Conservation (phyloP, 2,888 invertebrate genomes). For the Branchinecta sandiegonensis region DNA sequence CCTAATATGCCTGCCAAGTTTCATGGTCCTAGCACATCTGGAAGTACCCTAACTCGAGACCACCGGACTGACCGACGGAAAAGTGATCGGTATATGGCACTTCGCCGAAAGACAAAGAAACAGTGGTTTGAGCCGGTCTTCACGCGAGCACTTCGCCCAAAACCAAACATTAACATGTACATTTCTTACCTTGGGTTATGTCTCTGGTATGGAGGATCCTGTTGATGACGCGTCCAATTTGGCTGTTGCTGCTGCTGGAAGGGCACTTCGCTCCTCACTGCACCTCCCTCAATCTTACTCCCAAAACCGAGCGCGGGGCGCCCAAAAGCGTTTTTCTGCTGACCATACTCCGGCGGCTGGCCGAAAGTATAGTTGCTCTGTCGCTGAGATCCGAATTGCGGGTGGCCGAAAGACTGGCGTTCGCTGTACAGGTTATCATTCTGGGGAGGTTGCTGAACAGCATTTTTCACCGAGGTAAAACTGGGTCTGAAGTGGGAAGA, state of each 20-base stretch:
- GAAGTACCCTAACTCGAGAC: no score
- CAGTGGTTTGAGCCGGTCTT: no score
- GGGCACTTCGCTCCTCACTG: no score
- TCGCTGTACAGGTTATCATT: not conserved
- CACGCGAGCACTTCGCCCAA: no score
- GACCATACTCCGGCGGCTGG: conserved; percentile 9
- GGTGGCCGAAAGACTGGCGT: not conserved
- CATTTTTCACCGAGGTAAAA: not conserved
- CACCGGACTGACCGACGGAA: no score
- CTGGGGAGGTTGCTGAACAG: not conserved
- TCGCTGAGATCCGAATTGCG: not conserved
- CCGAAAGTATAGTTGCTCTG: conserved; percentile 3
- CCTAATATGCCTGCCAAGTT: no score
- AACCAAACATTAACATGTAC: no score
- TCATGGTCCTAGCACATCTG: no score
- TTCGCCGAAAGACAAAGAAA: no score
- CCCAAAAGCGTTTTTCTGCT: conserved; percentile 6
- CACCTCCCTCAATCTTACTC: not conserved
- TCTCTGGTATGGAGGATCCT: not conserved
- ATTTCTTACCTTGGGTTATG: not conserved
- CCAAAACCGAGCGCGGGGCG: conserved; percentile 5
- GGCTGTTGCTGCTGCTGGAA: conserved; percentile 4
- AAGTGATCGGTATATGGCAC: no score
- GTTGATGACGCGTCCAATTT: not conserved
- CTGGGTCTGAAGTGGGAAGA: not conserved